A percentile compares a stretch with the other conserved stretches of the same genome.
phyloP scores from a whole-genome alignment of 1,140 invertebrate genomes.

The Cyclina sinensis region DNA sequence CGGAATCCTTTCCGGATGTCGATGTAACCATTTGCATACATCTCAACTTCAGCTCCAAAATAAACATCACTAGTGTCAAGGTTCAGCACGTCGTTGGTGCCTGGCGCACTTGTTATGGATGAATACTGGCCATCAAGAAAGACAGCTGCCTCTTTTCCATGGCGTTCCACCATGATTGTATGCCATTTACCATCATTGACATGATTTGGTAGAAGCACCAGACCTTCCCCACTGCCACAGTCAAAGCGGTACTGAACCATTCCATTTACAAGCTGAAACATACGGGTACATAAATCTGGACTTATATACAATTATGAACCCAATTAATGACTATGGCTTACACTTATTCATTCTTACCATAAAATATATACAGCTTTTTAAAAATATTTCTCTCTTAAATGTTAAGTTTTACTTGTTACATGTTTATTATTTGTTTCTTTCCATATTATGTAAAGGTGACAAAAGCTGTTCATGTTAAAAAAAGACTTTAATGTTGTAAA shows the following conservation, averaged over 20 bases:
- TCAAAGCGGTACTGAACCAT: conserved; percentile 95
- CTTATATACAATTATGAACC: too few species aligned
- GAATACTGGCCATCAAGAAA: conserved; percentile 93
- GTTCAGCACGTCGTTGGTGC: conserved; percentile 94
- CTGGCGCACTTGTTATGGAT: conserved; percentile 93
- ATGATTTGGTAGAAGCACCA: conserved; percentile 92
- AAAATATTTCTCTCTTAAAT: too few species aligned
- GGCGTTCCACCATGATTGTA: conserved; percentile 93
- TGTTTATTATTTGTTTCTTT: too few species aligned
- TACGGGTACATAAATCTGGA: conserved; percentile 61
- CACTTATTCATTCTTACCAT: too few species aligned
- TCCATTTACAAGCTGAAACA: conserved; percentile 91
- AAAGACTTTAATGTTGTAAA: neutral
- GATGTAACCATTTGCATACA: conserved; percentile 90
- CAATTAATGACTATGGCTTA: too few species aligned
- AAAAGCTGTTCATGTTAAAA: too few species aligned
- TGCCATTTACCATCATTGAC: conserved; percentile 97
- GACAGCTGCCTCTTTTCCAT: conserved; percentile 91
- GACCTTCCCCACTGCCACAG: conserved; percentile 96
- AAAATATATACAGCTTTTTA: too few species aligned
- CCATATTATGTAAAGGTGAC: too few species aligned
- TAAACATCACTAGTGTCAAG: conserved; percentile 94
- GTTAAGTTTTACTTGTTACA: too few species aligned
- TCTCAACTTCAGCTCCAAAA: conserved; percentile 93
- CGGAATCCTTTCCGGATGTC: conserved; percentile 93